These are phyloP conservation scores for Lycocerus yunnanus DNA, from an alignment of 2,888 invertebrate genomes.

Conservation along the genomic window DNA sequence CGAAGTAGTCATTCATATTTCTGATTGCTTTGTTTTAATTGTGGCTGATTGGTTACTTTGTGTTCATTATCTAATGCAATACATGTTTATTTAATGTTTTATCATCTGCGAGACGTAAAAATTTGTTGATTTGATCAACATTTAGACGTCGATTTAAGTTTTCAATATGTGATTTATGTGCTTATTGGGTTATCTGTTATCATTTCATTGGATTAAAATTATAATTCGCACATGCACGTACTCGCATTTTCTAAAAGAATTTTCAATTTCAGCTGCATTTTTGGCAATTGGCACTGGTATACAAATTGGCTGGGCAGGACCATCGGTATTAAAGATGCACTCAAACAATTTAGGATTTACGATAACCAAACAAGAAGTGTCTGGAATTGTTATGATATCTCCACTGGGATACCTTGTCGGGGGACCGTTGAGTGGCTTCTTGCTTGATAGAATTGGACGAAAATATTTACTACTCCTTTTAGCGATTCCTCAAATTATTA, in stretches of 20 bases:
- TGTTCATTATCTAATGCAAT: too few relatives aligned
- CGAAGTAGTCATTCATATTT: too few relatives aligned
- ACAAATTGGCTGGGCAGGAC: slow-evolving; percentile 35
- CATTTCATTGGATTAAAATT: too few relatives aligned
- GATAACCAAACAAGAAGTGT: slow-evolving; percentile 26
- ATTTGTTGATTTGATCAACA: too few relatives aligned
- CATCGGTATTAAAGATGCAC: slow-evolving; percentile 32
- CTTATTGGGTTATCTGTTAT: too few relatives aligned
- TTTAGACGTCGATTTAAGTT: too few relatives aligned
- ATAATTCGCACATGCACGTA: too few relatives aligned
- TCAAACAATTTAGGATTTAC: slow-evolving; percentile 18
- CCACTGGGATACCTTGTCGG: slow-evolving; percentile 29
- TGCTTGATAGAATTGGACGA: slow-evolving; percentile 43
- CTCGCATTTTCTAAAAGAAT: not conserved
- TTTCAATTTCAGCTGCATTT: slow-evolving; percentile 28
- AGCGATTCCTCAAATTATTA: slow-evolving; percentile 40
- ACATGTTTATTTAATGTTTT: too few relatives aligned
- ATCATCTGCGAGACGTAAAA: too few relatives aligned
- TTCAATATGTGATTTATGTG: too few relatives aligned
- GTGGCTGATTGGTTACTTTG: too few relatives aligned
- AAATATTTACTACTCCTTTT: slow-evolving; percentile 42
- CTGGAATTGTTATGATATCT: slow-evolving; percentile 33
- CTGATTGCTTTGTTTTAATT: too few relatives aligned
- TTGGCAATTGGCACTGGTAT: slow-evolving; percentile 26
- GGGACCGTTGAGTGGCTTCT: slow-evolving; percentile 24